A percentile compares a stretch with the other conserved stretches of the same genome.
phyloP scores from a whole-genome alignment of 2,888 invertebrate species.

The Hydroisotoma schaefferi region DNA sequence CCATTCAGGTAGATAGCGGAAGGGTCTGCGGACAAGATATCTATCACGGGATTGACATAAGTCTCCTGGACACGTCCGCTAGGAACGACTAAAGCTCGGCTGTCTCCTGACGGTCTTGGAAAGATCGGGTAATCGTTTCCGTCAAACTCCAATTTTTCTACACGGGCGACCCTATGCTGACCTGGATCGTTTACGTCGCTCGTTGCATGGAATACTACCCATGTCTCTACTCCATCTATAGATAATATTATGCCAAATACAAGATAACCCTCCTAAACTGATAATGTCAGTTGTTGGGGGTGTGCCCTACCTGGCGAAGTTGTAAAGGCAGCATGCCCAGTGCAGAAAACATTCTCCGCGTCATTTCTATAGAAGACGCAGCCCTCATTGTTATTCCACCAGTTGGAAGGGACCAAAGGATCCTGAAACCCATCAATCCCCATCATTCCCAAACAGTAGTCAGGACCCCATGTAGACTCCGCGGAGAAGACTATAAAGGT shows the following conservation, averaged over 20 bases:
- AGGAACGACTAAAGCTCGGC: slow-evolving; percentile 27
- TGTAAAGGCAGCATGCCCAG: slow-evolving; percentile 44
- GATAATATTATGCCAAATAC: too few relatives aligned
- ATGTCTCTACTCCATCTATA: slow-evolving; percentile 38
- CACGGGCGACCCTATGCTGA: slow-evolving; percentile 30
- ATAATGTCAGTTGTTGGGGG: too few relatives aligned
- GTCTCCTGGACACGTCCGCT: slow-evolving; percentile 37
- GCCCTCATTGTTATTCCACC: slow-evolving; percentile 41
- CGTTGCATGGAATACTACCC: slow-evolving; percentile 46
- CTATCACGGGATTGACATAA: slow-evolving; percentile 25
- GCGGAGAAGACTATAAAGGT: slow-evolving; percentile 42
- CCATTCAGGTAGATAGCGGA: slow-evolving; percentile 15
- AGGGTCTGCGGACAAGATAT: slow-evolving; percentile 27
- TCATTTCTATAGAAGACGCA: slow-evolving; percentile 44
- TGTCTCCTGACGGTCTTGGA: slow-evolving; percentile 32
- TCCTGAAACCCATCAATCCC: slow-evolving; percentile 34
- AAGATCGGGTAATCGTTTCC: slow-evolving; percentile 38
- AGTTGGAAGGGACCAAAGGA: slow-evolving; percentile 37
- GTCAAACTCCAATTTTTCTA: slow-evolving; percentile 43
- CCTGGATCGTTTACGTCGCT: slow-evolving; percentile 38
- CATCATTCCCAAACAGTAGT: slow-evolving; percentile 45
- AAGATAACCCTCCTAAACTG: too few relatives aligned
- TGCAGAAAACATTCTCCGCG: slow-evolving; percentile 38
- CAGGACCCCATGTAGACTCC: slow-evolving; percentile 39
- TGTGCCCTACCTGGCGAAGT: slow-evolving; percentile 36